Evolutionary conservation across 2,797 vertebrate species (phyloP), one percentile per base, ranked within the genome.

Genomic region (Rachycentron canadum): DNA sequence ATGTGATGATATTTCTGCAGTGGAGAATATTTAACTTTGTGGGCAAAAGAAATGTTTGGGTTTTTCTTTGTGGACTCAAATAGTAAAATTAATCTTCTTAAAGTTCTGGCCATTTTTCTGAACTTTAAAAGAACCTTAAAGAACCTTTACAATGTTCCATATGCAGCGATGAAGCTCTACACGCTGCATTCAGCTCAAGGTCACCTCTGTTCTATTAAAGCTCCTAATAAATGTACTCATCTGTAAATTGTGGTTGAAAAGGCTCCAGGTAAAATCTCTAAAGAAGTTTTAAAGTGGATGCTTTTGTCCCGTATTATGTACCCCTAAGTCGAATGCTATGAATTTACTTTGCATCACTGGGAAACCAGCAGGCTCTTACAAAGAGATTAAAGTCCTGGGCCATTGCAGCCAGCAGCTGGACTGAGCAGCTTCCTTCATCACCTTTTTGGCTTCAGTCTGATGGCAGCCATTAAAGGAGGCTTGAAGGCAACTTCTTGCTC

Each of bases 81-180:
- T n/a, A n/a, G n/a, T n/a, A n/a, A n/a, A n/a, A n/a, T n/a, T n/a
- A n/a, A n/a, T n/a, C 57, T 3, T 32, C 32, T 32, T 32, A 3
- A 32, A 32, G 32, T 32, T 32, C 32, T 32, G 32, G 3, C 5
- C 6, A 57, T 41, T 1, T n/a, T 53, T 64, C n/a, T 25, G 8
- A 47, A 72, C 30, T 30, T 83, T 64, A 78, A 82, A 71, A 81
- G 53, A 47, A 58, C 43, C 66, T 45, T 82, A 60, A 84, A 72
- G 41, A 85, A 86, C 76, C 61, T 81, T 86, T 52, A 73, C 70
- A 81, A 68, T 67, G 49, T 52, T 84, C 30, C 68, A 36, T 61
- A 70, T 74, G 68, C 61, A 73, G 82, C 62, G 66, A 84, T 85
- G 69, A 30, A 65, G 84, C 77, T 83, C 73, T 28, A 86, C 83